A percentile compares a stretch with the other conserved stretches of the same genome.
Conservation (phyloP, 2,888 invertebrate species). For the Crossocerus cetratus region DNA sequence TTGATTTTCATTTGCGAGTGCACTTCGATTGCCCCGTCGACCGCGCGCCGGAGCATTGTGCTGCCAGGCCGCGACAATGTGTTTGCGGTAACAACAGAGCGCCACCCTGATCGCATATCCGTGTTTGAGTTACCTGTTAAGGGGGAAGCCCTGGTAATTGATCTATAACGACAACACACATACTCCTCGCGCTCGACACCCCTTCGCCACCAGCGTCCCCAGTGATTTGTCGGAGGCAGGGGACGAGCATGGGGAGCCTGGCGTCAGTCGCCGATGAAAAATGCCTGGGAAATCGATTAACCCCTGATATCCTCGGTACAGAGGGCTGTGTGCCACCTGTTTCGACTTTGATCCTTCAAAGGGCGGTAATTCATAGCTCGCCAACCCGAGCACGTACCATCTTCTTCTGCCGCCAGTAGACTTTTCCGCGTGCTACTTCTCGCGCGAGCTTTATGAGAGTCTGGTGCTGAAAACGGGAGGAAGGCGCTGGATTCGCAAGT, state of each 20-base stretch:
- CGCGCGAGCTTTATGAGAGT: too few relatives aligned
- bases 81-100: constrained; percentile 5
- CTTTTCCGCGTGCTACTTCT: too few relatives aligned
- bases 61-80: neutral
- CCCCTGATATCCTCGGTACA: neutral
- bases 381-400: too few relatives aligned
- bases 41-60: constrained; percentile 2
- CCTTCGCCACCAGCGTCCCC: too few relatives aligned
- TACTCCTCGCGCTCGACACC: too few relatives aligned
- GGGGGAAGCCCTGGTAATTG: constrained; percentile 2
- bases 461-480: too few relatives aligned
- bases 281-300: neutral
- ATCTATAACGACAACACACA: neutral
- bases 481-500: too few relatives aligned
- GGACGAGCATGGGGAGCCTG: neutral
- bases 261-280: neutral
- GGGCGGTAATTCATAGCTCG: too few relatives aligned
- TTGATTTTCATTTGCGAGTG: neutral
- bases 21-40: neutral
- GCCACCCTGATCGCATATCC: neutral
- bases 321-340: neutral
- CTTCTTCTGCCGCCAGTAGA: too few relatives aligned
- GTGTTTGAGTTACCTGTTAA: neutral
- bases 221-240: neutral
- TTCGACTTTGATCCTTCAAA: too few relatives aligned